Evolutionary conservation across 2,113 vertebrate genomes (phyloP), one percentile per base, ranked within the genome.

Genomic region (Monopterus albus): DNA sequence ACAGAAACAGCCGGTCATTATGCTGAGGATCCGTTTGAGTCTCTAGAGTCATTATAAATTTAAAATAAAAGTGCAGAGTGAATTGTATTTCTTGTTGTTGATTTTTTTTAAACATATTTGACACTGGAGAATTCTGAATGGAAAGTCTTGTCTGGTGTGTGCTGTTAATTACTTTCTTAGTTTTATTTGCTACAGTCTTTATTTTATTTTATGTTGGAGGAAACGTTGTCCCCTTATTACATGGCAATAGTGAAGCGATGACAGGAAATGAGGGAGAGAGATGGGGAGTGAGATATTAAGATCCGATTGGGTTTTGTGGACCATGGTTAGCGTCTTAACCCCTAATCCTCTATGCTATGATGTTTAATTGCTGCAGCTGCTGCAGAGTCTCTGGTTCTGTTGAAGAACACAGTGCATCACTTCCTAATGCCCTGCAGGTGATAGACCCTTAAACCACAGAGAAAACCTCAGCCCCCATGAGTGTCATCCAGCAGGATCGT

Each of bases 401-500:
- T 25, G 35, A 39, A 31, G 26, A 43, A 23, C 4, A 25, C 47
- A 38, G 28, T 46, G 29, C 51, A 56, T 29, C 45, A 43, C 23
- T 36, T 52, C 47, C 38, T 36, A 28, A 6, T 28, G 39, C 23
- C 23, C 62, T 26, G 10, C 72, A 17, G 56, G 63, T 49, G 35
- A 53, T 5, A 28, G n/a, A 45, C 38, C 65, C 61, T 47, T 59
- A 52, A 50, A 43, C 17, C 33, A 66, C 61, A 58, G 52, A 52
- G 55, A 60, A 60, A 51, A 65, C 60, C 65, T 50, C 57, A 56
- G 56, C 28, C 45, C 47, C 40, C 21, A n/a, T 31, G 63, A 68
- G 63, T 36, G 56, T 18, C 29, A 38, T 60, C 35, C 5, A 38
- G 61, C 56, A 39, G 21, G 13, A 45, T 45, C 29, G 25, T 47